Conservation (phyloP, 2,888 invertebrate species). For the Taenaris catops region DNA sequence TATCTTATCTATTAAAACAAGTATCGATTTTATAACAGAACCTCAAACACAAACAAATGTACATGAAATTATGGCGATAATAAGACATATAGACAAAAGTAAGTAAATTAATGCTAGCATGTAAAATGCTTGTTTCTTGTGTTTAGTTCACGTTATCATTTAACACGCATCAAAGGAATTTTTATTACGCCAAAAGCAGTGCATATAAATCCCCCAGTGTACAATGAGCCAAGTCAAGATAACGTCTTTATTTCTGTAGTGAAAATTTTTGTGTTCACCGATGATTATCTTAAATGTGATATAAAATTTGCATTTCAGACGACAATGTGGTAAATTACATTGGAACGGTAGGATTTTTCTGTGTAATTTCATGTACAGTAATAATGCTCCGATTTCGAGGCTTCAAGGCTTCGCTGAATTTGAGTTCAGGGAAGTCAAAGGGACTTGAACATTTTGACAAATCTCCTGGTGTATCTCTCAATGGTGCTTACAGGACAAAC, state of each 20-base stretch:
- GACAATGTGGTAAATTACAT: conserved; percentile 24
- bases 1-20: conserved; percentile 56
- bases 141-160: conserved; percentile 2
- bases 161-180: conserved; percentile 2
- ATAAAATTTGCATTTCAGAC: no score
- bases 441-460: conserved; percentile 32
- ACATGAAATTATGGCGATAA: conserved; percentile 13
- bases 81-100: conserved; percentile 16
- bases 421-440: conserved; percentile 35
- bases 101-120: conserved; percentile 4
- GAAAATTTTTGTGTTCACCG: not conserved
- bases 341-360: conserved; percentile 26
- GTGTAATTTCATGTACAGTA: conserved; percentile 28
- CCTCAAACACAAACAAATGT: conserved; percentile 12
- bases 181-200: not conserved
- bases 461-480: conserved; percentile 35
- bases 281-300: not conserved
- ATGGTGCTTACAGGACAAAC: conserved; percentile 53
- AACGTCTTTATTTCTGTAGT: conserved; percentile 1
- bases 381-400: conserved; percentile 49
- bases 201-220: not conserved
- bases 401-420: conserved; percentile 51
- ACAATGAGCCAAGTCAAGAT: conserved; percentile 9
- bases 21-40: conserved; percentile 44
- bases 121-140: not conserved